Conservation (phyloP, 2,797 vertebrate species). For the Acipenser transmontanus region DNA sequence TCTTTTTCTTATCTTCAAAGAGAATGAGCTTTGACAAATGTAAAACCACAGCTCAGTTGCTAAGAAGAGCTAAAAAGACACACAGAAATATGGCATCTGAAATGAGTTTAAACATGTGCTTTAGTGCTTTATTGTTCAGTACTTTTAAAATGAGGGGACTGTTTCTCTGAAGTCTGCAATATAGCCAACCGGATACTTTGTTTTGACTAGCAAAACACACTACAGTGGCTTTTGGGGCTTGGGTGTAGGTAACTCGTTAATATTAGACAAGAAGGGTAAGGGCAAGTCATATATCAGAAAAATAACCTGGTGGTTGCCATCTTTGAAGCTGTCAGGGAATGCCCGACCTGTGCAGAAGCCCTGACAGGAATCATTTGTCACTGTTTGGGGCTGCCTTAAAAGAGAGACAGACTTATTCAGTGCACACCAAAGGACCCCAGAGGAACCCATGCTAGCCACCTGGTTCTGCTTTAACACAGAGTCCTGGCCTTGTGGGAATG, state of each 20-base stretch:
- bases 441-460: constrained; percentile 6
- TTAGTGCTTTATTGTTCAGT: too few relatives aligned
- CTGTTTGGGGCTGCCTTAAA: constrained; percentile 19
- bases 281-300: too few relatives aligned
- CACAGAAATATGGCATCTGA: constrained; percentile 24
- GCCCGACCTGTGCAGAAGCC: constrained; percentile 8
- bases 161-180: not conserved
- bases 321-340: constrained; percentile 16
- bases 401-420: constrained; percentile 21
- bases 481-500: constrained; percentile 9
- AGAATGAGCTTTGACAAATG: constrained; percentile 21
- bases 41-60: constrained; percentile 11
- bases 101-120: too few relatives aligned
- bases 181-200: not conserved
- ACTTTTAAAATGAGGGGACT: not conserved
- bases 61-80: constrained; percentile 15
- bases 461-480: constrained; percentile 12
- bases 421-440: not conserved
- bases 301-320: too few relatives aligned
- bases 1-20: constrained; percentile 12
- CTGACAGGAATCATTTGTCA: constrained; percentile 20
- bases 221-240: too few relatives aligned
- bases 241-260: too few relatives aligned
- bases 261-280: too few relatives aligned
- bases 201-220: too few relatives aligned